Evolutionary conservation across 92 coral and sea anemone species (phyloP).

Genomic region (Isaurus tuberculatus): DNA sequence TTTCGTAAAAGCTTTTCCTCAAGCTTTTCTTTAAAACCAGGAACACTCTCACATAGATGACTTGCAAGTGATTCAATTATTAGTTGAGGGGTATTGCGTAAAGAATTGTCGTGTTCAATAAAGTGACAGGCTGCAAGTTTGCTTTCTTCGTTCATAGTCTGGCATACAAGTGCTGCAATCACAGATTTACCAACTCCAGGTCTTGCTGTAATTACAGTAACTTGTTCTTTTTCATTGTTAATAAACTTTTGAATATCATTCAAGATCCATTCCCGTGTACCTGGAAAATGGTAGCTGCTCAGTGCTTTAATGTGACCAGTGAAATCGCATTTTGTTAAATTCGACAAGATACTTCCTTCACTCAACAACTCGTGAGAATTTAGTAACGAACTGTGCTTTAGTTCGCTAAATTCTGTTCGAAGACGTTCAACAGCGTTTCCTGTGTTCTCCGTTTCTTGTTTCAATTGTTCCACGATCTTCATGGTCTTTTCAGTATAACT

Average conservation of each 20-base stretch:
- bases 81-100: conserved; percentile 61
- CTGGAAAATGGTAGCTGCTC: conserved; percentile 42
- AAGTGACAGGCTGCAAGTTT: conserved; percentile 70
- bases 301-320: conserved; percentile 49
- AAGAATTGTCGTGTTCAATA: conserved; percentile 63
- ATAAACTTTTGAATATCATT: conserved; percentile 54
- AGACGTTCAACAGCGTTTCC: conserved; percentile 32
- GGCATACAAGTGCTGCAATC: conserved; percentile 64
- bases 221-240: conserved; percentile 58
- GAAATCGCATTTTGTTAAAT: conserved; percentile 67
- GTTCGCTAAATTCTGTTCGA: conserved; percentile 19
- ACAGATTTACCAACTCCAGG: conserved; percentile 83
- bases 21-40: conserved; percentile 62
- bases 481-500: conserved; percentile 37
- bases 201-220: conserved; percentile 55
- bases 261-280: conserved; percentile 72
- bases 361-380: too few relatives aligned
- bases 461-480: too few relatives aligned
- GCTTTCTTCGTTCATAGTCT: conserved; percentile 39
- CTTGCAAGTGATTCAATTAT: conserved; percentile 73
- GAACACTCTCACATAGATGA: conserved; percentile 57
- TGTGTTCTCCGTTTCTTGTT: too few relatives aligned
- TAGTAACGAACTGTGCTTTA: background rate
- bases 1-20: conserved; percentile 57
- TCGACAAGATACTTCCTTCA: conserved; percentile 20